Evolutionary conservation across 2,113 vertebrate genomes (phyloP).

Genomic region (Corythornis madagascariensis): DNA sequence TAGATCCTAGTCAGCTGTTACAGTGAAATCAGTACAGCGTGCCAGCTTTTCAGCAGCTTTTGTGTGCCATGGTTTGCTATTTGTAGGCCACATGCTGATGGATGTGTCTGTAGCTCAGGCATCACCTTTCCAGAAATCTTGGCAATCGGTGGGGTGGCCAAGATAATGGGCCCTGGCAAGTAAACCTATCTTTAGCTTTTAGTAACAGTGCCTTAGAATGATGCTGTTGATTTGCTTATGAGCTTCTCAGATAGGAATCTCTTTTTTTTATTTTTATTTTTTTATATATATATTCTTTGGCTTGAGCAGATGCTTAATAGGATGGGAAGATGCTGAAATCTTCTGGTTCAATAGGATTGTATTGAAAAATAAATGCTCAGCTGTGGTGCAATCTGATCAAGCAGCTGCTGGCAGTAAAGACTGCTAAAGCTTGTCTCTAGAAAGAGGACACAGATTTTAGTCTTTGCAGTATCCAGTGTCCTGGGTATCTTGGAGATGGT

Average conservation of each 20-base stretch:
- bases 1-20: background rate
- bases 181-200: background rate
- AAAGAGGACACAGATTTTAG: background rate
- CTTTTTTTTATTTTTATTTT: background rate
- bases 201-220: background rate
- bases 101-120: background rate
- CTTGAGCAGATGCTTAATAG: background rate
- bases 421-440: background rate
- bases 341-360: background rate
- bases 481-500: background rate
- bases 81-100: background rate
- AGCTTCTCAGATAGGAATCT: background rate
- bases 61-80: background rate
- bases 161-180: background rate
- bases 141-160: background rate
- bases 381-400: background rate
- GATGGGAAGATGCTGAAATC: background rate
- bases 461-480: too few species aligned
- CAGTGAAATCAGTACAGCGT: background rate
- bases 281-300: background rate
- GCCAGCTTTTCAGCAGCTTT: background rate
- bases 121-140: background rate
- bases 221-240: background rate
- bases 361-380: background rate
- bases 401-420: background rate